These are phyloP conservation scores for Nomada flava DNA, from an alignment of 2,888 invertebrate species.

Conservation along the genomic window DNA sequence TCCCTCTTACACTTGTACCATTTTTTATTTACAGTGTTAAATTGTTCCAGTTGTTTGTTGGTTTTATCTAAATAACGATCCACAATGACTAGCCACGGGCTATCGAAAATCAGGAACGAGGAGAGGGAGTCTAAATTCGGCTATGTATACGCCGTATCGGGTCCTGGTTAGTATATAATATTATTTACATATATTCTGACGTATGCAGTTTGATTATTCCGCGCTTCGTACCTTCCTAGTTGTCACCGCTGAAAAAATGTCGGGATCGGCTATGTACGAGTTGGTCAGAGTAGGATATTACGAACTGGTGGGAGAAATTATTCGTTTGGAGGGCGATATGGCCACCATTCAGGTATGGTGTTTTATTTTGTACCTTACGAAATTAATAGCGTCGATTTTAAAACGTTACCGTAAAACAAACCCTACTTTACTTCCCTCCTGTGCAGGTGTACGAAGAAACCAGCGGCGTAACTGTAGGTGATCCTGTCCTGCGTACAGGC, in stretches of 20 bases:
- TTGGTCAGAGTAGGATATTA: constrained; percentile 99
- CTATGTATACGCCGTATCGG: constrained; percentile 98
- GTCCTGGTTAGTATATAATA: constrained; percentile 91
- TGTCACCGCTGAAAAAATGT: constrained; percentile 99
- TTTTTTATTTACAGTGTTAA: not conserved
- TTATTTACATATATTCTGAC: constrained; percentile 12
- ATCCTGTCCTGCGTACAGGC: constrained; percentile 99
- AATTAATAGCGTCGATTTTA: not conserved
- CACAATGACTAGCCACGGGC: constrained; percentile 86
- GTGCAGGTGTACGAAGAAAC: constrained; percentile 95
- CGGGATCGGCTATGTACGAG: constrained; percentile 99
- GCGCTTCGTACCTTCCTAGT: constrained; percentile 86
- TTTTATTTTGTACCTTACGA: not conserved
- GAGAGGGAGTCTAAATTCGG: constrained; percentile 96
- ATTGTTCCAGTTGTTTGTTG: constrained; percentile 23
- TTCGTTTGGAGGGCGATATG: constrained; percentile 99
- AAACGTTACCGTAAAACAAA: constrained; percentile 9
- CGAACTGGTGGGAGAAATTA: constrained; percentile 99
- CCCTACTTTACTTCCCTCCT: not conserved
- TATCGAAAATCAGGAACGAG: constrained; percentile 92
- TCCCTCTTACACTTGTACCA: not conserved
- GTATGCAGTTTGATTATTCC: constrained; percentile 12
- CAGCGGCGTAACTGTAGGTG: constrained; percentile 99
- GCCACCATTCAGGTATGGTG: constrained; percentile 97
- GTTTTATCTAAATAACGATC: constrained; percentile 72